Evolutionary conservation across 2,888 invertebrate genomes (phyloP).

Genomic region (Arctia plantaginis): DNA sequence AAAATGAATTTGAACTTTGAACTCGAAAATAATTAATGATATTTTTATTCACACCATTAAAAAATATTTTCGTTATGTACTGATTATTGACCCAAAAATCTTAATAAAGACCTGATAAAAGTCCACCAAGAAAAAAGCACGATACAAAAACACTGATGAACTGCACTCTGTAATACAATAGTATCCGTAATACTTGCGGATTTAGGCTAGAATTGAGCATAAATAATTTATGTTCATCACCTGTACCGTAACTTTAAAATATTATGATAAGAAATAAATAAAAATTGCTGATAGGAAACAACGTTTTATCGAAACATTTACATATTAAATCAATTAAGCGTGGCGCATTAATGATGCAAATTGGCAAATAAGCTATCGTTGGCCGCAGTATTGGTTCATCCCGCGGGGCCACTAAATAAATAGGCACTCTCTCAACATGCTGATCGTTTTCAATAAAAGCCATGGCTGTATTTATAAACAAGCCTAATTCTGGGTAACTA

Average conservation of each 20-base stretch:
- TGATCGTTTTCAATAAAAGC: constrained; percentile 68
- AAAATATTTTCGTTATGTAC: too few relatives aligned
- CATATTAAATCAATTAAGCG: constrained; percentile 78
- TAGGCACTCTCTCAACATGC: constrained; percentile 60
- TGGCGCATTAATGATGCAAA: constrained; percentile 79
- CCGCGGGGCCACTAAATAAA: constrained; percentile 73
- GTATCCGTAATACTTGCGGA: too few relatives aligned
- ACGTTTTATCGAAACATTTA: constrained; percentile 69
- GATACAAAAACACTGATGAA: too few relatives aligned
- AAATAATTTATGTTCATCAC: background rate
- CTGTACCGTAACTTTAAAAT: background rate
- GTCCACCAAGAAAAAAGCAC: background rate
- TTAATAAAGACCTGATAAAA: background rate
- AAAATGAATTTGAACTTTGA: too few relatives aligned
- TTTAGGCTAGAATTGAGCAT: background rate
- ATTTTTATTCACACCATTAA: too few relatives aligned
- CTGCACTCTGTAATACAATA: too few relatives aligned
- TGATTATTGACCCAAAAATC: too few relatives aligned
- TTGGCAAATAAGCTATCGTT: constrained; percentile 80
- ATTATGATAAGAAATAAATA: constrained; percentile 22
- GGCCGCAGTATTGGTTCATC: constrained; percentile 65
- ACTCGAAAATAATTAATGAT: too few relatives aligned
- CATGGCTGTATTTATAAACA: constrained; percentile 59
- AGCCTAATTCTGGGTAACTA: constrained; percentile 45
- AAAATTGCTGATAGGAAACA: constrained; percentile 46